phyloP scores from a whole-genome alignment of 2,113 vertebrate species.

The Seriola aureovittata region DNA sequence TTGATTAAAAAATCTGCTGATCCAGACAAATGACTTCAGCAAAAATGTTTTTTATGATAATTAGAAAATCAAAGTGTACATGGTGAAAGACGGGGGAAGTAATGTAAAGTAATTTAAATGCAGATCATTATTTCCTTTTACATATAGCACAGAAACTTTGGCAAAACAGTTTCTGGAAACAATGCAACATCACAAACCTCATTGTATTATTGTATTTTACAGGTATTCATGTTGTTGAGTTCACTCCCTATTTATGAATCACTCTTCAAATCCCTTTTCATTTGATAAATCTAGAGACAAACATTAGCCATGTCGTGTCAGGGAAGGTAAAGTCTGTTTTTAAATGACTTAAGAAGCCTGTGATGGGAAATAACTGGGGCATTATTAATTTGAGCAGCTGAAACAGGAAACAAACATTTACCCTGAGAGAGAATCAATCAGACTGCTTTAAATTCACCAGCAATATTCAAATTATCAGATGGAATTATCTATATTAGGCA shows the following conservation, averaged over 20 bases:
- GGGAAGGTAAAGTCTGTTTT: constrained; percentile 14
- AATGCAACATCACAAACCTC: background rate
- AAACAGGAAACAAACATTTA: constrained; percentile 35
- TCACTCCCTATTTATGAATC: background rate
- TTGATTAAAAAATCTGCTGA: background rate
- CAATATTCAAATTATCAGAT: constrained; percentile 18
- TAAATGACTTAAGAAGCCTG: constrained; percentile 5
- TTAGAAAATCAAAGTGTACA: background rate
- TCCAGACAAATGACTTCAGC: background rate
- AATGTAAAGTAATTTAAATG: background rate
- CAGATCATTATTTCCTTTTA: background rate
- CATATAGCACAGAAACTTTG: background rate
- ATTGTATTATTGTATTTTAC: background rate
- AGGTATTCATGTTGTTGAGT: background rate
- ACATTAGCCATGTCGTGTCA: background rate
- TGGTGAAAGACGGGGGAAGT: background rate
- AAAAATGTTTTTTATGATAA: background rate
- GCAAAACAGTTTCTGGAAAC: background rate
- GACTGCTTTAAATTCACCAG: background rate
- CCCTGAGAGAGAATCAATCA: constrained; percentile 1
- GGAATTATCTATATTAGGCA: background rate
- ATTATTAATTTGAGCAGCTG: constrained; percentile 18
- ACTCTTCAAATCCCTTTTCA: background rate
- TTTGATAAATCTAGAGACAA: background rate
- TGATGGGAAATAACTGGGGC: constrained; percentile 6